phyloP scores from a whole-genome alignment of 1,140 invertebrate genomes.

The Doryteuthis pealeii region DNA sequence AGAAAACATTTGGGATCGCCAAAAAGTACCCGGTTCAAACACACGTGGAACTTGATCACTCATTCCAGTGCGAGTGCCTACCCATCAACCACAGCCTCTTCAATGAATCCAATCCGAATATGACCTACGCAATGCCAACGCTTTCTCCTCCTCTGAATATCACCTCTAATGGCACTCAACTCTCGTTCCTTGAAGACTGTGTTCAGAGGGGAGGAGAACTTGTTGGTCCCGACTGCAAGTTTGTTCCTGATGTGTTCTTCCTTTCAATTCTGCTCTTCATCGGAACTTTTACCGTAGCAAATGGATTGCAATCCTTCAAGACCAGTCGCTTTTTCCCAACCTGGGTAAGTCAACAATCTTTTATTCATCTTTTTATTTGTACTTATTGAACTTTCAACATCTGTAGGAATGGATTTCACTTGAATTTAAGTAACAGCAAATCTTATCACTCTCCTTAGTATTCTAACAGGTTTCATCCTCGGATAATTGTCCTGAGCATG shows the following conservation, averaged over 20 bases:
- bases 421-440: too few species aligned
- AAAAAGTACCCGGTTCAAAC: slow-evolving; percentile 41
- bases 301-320: slow-evolving; percentile 89
- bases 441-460: too few species aligned
- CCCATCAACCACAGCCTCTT: slow-evolving; percentile 26
- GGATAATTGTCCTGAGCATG: too few species aligned
- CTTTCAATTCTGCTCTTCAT: slow-evolving; percentile 94
- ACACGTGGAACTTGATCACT: slow-evolving; percentile 30
- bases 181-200: slow-evolving; percentile 27
- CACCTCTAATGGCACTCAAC: too few species aligned
- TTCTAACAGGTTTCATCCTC: too few species aligned
- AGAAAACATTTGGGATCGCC: slow-evolving; percentile 59
- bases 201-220: slow-evolving; percentile 67
- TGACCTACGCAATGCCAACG: not conserved
- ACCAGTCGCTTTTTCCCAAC: slow-evolving; percentile 90
- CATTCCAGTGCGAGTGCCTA: slow-evolving; percentile 44
- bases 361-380: not conserved
- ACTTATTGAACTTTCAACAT: too few species aligned
- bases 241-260: slow-evolving; percentile 77
- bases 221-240: slow-evolving; percentile 71
- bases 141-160: slow-evolving; percentile 6
- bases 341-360: slow-evolving; percentile 41
- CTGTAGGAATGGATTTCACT: too few species aligned
- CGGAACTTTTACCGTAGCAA: slow-evolving; percentile 88
- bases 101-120: slow-evolving; percentile 1